phyloP scores from a whole-genome alignment of 2,113 vertebrate genomes.

The Zosterops borbonicus region DNA sequence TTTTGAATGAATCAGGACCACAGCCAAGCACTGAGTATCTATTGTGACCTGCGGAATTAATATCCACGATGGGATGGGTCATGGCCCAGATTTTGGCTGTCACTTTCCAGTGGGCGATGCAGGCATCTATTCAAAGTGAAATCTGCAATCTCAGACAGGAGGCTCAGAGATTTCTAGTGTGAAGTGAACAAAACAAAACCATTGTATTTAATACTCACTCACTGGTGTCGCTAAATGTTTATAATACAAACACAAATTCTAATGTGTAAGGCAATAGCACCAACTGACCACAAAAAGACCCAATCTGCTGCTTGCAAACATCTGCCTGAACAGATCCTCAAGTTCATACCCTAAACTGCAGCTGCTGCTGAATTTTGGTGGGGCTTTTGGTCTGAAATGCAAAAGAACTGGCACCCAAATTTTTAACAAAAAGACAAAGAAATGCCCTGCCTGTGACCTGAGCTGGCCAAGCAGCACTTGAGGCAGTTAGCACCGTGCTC shows the following conservation, averaged over 20 bases:
- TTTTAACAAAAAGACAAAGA: neutral
- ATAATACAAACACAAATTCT: neutral
- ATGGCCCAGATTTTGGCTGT: neutral
- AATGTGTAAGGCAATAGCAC: neutral
- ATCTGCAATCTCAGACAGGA: neutral
- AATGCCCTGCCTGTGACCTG: neutral
- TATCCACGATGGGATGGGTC: neutral
- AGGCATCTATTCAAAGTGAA: neutral
- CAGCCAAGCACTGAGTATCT: neutral
- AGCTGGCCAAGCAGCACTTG: neutral
- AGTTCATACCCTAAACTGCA: fast-evolving
- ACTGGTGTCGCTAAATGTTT: neutral
- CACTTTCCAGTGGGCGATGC: neutral
- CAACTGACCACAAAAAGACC: neutral
- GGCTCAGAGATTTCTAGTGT: neutral
- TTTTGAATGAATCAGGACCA: slow-evolving; percentile 24
- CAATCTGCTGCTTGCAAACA: neutral
- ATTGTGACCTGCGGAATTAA: neutral
- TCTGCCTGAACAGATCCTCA: neutral
- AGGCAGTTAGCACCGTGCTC: fast-evolving
- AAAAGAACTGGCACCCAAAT: neutral
- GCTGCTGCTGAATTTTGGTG: neutral
- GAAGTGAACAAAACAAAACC: neutral
- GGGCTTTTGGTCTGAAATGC: neutral
- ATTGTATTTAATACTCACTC: neutral